phyloP scores from a whole-genome alignment of 1,140 invertebrate genomes.

The Drosophila punjabiensis region DNA sequence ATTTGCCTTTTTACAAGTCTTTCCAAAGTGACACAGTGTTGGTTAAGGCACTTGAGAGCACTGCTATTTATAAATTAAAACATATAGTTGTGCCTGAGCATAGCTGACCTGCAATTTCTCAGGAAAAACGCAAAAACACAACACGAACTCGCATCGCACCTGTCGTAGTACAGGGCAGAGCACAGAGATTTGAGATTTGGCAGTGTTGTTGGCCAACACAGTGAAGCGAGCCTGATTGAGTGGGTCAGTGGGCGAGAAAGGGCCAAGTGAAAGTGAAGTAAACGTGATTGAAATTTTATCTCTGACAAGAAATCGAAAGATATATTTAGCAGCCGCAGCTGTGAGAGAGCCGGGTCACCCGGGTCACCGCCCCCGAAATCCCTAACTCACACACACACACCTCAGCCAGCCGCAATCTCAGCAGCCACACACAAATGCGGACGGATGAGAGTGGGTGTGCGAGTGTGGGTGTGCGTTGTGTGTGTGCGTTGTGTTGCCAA shows the following conservation, averaged over 20 bases:
- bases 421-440: constrained; percentile 34
- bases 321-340: constrained; percentile 53
- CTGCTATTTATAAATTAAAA: not conserved
- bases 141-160: constrained; percentile 1
- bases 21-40: not conserved
- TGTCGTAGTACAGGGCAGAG: not conserved
- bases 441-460: constrained; percentile 7
- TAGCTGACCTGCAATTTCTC: not conserved
- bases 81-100: too few species aligned
- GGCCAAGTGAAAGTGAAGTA: constrained; percentile 68
- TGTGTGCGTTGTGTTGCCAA: constrained; percentile 36
- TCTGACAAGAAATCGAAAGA: constrained; percentile 70
- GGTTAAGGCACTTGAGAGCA: not conserved
- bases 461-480: constrained; percentile 1
- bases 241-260: constrained; percentile 43
- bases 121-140: not conserved
- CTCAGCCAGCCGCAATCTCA: constrained; percentile 31
- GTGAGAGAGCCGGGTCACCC: constrained; percentile 38
- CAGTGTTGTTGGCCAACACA: constrained; percentile 18
- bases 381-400: constrained; percentile 10
- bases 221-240: constrained; percentile 31
- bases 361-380: constrained; percentile 22
- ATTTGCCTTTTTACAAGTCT: not conserved
- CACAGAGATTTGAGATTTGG: not conserved
- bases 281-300: constrained; percentile 82